Evolutionary conservation across 1,140 invertebrate species (phyloP).

Genomic region (Leptinotarsa texana): DNA sequence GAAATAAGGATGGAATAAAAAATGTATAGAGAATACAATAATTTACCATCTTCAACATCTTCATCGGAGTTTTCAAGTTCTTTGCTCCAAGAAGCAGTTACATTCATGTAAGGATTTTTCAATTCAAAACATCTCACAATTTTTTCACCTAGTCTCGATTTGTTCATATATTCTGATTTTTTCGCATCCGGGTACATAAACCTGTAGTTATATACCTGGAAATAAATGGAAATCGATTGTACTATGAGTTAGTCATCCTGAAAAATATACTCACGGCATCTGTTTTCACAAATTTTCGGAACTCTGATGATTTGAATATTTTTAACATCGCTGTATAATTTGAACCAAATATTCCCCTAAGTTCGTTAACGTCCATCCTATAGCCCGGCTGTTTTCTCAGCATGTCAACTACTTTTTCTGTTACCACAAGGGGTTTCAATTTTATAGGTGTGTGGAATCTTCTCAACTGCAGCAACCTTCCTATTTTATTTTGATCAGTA

Average conservation of each 20-base stretch:
- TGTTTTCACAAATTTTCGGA: slow-evolving; percentile 56
- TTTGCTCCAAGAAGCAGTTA: slow-evolving; percentile 47
- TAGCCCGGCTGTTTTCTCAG: slow-evolving; percentile 61
- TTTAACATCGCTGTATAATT: slow-evolving; percentile 58
- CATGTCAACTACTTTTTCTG: slow-evolving; percentile 62
- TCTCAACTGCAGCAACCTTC: slow-evolving; percentile 64
- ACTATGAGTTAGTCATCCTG: background rate
- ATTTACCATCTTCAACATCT: slow-evolving; percentile 28
- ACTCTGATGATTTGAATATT: slow-evolving; percentile 58
- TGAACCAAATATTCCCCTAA: slow-evolving; percentile 56
- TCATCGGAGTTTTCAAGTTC: slow-evolving; percentile 34
- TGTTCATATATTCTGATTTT: slow-evolving; percentile 60
- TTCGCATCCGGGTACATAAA: slow-evolving; percentile 64
- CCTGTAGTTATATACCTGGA: slow-evolving; percentile 61
- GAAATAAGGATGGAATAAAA: too few relatives aligned
- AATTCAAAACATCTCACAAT: slow-evolving; percentile 60
- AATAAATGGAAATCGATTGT: slow-evolving; percentile 16
- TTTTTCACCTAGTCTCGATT: slow-evolving; percentile 59
- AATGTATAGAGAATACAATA: background rate
- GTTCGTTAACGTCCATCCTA: slow-evolving; percentile 60
- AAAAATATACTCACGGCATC: slow-evolving; percentile 46
- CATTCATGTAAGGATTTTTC: slow-evolving; percentile 58
- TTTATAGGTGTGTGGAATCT: slow-evolving; percentile 65
- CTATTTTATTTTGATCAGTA: slow-evolving; percentile 45
- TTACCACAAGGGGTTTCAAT: slow-evolving; percentile 60